Evolutionary conservation across 2,797 vertebrate species (phyloP).

Genomic region (Falco peregrinus): DNA sequence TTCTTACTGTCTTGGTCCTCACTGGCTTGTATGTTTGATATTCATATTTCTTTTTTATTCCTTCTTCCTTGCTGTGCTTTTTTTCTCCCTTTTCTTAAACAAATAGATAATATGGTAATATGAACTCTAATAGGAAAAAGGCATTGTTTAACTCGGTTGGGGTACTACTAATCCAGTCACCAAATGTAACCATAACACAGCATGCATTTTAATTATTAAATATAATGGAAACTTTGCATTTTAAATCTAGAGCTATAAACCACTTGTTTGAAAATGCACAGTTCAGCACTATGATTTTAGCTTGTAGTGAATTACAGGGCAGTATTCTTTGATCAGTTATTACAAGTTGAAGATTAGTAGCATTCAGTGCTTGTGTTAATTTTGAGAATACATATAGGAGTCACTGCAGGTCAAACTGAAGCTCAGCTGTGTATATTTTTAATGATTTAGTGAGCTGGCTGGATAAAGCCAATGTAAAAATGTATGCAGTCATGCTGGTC

Average conservation of each 20-base stretch:
- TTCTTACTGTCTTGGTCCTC: conserved; percentile 30
- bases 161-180: conserved; percentile 59
- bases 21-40: conserved; percentile 58
- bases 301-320: conserved; percentile 47
- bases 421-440: conserved; percentile 7
- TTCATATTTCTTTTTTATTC: conserved; percentile 61
- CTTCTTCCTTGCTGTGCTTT: conserved; percentile 44
- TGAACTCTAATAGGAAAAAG: conserved; percentile 59
- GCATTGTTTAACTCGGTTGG: conserved; percentile 60
- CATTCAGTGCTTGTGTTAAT: conserved; percentile 46
- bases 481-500: not conserved
- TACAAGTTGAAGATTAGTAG: conserved; percentile 49
- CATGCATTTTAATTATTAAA: conserved; percentile 68
- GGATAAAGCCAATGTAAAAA: not conserved
- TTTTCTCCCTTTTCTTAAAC: conserved; percentile 57
- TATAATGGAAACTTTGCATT: conserved; percentile 63
- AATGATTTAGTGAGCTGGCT: conserved; percentile 11
- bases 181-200: conserved; percentile 68
- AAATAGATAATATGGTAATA: conserved; percentile 64
- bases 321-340: conserved; percentile 63
- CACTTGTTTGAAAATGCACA: conserved; percentile 55
- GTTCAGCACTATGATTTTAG: conserved; percentile 49
- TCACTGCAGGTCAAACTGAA: conserved; percentile 50
- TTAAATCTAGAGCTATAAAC: conserved; percentile 49
- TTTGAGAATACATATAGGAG: conserved; percentile 52